Conservation (phyloP, 30 jellyfish, hydroid and myxozoan species). For the Chrysaora quinquecirrha region DNA sequence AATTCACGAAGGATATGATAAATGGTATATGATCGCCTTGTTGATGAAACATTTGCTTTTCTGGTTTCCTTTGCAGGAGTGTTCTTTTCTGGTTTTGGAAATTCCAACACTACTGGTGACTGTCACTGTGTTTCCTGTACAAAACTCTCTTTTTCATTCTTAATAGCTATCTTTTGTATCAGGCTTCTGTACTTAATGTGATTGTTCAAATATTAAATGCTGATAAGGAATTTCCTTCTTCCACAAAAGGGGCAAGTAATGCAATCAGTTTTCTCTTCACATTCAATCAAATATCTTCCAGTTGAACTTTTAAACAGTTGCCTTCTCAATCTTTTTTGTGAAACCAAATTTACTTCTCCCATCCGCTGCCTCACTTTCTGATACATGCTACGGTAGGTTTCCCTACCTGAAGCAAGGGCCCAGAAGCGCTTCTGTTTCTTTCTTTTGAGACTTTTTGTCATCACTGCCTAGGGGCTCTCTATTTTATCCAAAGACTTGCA, state of each 20-base stretch:
- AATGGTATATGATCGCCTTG: constrained; percentile 43
- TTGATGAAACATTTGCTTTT: constrained; percentile 38
- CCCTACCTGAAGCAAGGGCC: no score
- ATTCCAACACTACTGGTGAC: constrained; percentile 45
- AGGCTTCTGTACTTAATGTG: constrained; percentile 51
- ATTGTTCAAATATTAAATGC: constrained; percentile 43
- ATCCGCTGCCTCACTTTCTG: no score
- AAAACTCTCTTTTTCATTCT: constrained; percentile 40
- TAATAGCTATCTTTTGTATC: constrained; percentile 36
- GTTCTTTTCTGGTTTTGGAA: constrained; percentile 47
- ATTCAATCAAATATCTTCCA: neutral
- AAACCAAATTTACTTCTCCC: constrained; percentile 2
- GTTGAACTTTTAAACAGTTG: constrained; percentile 3
- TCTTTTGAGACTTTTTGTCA: no score
- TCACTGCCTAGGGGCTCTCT: no score
- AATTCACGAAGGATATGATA: constrained; percentile 31
- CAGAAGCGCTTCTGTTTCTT: no score
- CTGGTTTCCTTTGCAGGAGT: constrained; percentile 44
- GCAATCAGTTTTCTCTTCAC: constrained; percentile 34
- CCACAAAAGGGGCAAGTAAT: constrained; percentile 45
- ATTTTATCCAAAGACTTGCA: no score
- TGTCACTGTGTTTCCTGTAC: constrained; percentile 37
- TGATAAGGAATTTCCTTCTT: constrained; percentile 37
- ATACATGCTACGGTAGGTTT: no score
- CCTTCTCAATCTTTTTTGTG: constrained; percentile 1